A percentile compares a stretch with the other conserved stretches of the same genome.
phyloP scores from a whole-genome alignment of 2,888 invertebrate genomes.

The Andricus quercusramuli region DNA sequence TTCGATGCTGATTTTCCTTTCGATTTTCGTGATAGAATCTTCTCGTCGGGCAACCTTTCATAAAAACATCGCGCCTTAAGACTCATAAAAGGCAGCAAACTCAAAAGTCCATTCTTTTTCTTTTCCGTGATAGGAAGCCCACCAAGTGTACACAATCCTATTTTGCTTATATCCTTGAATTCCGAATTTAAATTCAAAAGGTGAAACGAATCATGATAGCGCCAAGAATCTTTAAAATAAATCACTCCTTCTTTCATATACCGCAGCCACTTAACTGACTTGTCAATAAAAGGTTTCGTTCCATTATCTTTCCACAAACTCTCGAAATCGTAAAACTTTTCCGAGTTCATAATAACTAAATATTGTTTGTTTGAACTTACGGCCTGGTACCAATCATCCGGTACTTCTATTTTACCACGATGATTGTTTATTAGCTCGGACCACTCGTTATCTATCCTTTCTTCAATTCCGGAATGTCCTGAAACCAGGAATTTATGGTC shows the following conservation, averaged over 20 bases:
- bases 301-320: slow-evolving; percentile 1
- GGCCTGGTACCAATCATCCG: slow-evolving; percentile 46
- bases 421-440: slow-evolving; percentile 43
- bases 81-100: slow-evolving; percentile 49
- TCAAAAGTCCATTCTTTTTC: slow-evolving; percentile 52
- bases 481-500: slow-evolving; percentile 47
- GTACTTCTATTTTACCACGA: slow-evolving; percentile 27
- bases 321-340: slow-evolving; percentile 45
- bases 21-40: neutral
- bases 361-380: neutral
- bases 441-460: slow-evolving; percentile 43
- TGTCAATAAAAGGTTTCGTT: slow-evolving; percentile 19
- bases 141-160: neutral
- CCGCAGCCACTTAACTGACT: slow-evolving; percentile 32
- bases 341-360: slow-evolving; percentile 3
- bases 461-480: slow-evolving; percentile 47
- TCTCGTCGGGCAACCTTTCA: neutral
- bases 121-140: slow-evolving; percentile 14
- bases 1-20: neutral
- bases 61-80: slow-evolving; percentile 41
- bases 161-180: neutral
- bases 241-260: slow-evolving; percentile 42
- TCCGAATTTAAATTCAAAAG: neutral
- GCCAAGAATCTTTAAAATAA: slow-evolving; percentile 37
- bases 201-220: neutral